These are phyloP conservation scores for Colletes latitarsis DNA, from an alignment of 1,140 invertebrate genomes.

Conservation along the genomic window DNA sequence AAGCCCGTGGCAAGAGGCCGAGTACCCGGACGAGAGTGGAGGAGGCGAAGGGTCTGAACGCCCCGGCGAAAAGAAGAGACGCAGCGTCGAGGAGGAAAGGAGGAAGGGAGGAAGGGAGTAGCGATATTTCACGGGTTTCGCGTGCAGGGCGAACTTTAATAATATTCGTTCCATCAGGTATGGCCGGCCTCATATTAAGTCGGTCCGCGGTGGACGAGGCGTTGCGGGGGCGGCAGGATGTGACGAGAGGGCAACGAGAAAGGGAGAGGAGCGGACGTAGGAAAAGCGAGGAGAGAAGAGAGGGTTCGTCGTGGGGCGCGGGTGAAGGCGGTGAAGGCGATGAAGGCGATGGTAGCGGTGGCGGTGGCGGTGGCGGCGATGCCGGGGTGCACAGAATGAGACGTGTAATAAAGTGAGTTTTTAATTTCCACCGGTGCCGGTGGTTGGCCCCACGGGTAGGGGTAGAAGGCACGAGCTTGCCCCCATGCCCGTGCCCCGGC, in stretches of 20 bases:
- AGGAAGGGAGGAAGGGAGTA: constrained; percentile 43
- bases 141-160: constrained; percentile 80
- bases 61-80: constrained; percentile 27
- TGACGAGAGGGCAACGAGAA: constrained; percentile 39
- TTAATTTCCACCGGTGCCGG: constrained; percentile 80
- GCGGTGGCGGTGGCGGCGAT: too few species aligned
- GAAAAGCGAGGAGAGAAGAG: constrained; percentile 39
- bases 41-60: constrained; percentile 51
- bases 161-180: constrained; percentile 82
- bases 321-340: constrained; percentile 22
- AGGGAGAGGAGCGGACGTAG: constrained; percentile 14
- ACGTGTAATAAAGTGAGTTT: constrained; percentile 82
- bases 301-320: constrained; percentile 33
- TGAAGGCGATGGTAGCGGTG: too few species aligned
- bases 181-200: constrained; percentile 80
- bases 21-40: constrained; percentile 27
- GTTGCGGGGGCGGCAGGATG: constrained; percentile 49
- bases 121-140: constrained; percentile 80
- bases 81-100: constrained; percentile 13
- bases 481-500: constrained; percentile 53
- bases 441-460: constrained; percentile 72
- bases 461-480: constrained; percentile 66
- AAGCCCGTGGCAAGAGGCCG: constrained; percentile 61
- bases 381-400: constrained; percentile 74
- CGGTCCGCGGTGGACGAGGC: constrained; percentile 64